Evolutionary conservation across 2,797 vertebrate genomes (phyloP), one percentile per base, ranked within the genome.

Genomic region (Gallinago solitaria): DNA sequence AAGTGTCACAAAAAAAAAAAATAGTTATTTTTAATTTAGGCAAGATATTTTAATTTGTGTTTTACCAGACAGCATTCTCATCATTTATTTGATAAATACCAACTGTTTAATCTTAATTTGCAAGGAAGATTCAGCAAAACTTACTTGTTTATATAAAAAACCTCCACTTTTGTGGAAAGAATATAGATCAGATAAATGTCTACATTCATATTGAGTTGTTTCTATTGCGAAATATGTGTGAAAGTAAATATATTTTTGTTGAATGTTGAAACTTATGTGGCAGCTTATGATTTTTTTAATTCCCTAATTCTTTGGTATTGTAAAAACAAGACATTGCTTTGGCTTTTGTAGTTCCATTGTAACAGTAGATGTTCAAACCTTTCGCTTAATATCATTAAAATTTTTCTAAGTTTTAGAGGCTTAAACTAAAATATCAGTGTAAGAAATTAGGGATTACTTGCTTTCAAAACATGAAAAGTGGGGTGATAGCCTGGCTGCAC

Each of bases 41-140:
- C 32, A 48, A 32, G 73, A 54, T 30, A 90, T 83, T 76, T 87
- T 64, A 78, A 74, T 83, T 91, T 75, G 8, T 61, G 21, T 90
- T 89, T 71, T 77, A 70, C 48, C 60, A 83, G 71, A 71, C 5
- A 81, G 27, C n/a, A 4, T 86, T 92, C 30, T 59, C 45, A 74
- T 67, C 0, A 41, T 64, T 91, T 87, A 19, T 89, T 91, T 87
- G 48, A 80, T 95, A 92, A 93, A 93, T 87, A 81, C n/a, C 71
- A 91, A 80, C 64, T 91, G 32, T 77, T 86, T 77, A 35, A 71
- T 77, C 47, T 80, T 95, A 19, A 54, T 69, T 90, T 89, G 16
- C 39, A 74, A 54, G 18, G 24, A 75, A 71, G 32, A 86, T 35
- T 57, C 37, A 88, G 9, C 2, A 1, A 85, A 77, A 68, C 11